These are phyloP conservation scores for Scaptomyza parva DNA, from an alignment of 2,888 invertebrate genomes.

Conservation along the genomic window DNA sequence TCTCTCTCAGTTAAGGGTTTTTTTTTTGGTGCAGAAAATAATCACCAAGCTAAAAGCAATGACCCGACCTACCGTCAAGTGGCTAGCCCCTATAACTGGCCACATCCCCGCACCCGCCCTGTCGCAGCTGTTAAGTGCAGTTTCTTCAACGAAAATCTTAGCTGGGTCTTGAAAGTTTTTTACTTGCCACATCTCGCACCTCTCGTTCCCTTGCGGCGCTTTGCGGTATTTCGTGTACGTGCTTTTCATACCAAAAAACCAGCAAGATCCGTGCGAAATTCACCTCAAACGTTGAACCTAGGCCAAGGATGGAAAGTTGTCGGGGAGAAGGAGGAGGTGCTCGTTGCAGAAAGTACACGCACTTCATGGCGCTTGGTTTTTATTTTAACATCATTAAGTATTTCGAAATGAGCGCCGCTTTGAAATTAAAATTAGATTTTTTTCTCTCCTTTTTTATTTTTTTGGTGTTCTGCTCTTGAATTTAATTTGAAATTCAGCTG, in stretches of 20 bases:
- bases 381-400: constrained; percentile 79
- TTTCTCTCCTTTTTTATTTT: constrained; percentile 37
- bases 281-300: constrained; percentile 47
- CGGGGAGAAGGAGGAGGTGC: background rate
- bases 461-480: constrained; percentile 47
- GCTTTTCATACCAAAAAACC: constrained; percentile 65
- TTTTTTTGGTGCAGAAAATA: constrained; percentile 48
- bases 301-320: background rate
- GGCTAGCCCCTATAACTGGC: background rate
- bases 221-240: constrained; percentile 72
- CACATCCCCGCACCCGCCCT: background rate
- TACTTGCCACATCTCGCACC: constrained; percentile 7
- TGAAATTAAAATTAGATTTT: constrained; percentile 77
- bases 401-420: constrained; percentile 77
- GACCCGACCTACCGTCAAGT: constrained; percentile 59
- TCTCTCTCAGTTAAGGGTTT: background rate
- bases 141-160: constrained; percentile 45
- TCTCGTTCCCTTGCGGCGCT: constrained; percentile 37
- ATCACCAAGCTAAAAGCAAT: constrained; percentile 71
- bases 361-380: constrained; percentile 72
- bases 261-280: constrained; percentile 56
- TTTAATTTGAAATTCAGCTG: constrained; percentile 59
- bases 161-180: constrained; percentile 50
- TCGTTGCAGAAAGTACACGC: constrained; percentile 43
- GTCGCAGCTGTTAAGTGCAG: constrained; percentile 35